Evolutionary conservation across 1,140 invertebrate genomes (phyloP).

Genomic region (Cotesia typhae): DNA sequence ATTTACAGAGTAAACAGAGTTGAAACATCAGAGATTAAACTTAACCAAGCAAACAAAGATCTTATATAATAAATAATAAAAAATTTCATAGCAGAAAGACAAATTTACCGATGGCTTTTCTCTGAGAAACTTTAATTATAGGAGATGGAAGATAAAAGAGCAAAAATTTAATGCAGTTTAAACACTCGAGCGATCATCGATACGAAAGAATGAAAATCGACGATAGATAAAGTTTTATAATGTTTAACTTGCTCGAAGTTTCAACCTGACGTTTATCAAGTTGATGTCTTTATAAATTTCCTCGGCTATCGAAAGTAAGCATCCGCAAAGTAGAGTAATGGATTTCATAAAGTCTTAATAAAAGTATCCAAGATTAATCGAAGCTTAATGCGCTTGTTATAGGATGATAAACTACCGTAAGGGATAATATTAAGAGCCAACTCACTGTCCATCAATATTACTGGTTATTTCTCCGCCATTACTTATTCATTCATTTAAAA

Average conservation of each 20-base stretch:
- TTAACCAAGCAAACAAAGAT: too few species aligned
- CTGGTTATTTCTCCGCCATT: constrained; percentile 30
- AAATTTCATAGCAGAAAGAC: too few species aligned
- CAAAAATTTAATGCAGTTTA: constrained; percentile 25
- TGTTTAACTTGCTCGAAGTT: constrained; percentile 33
- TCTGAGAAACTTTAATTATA: too few species aligned
- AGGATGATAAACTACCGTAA: constrained; percentile 53
- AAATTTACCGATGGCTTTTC: too few species aligned
- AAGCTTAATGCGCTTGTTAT: constrained; percentile 54
- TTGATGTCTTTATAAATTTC: constrained; percentile 13
- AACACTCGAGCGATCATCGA: constrained; percentile 17
- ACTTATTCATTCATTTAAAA: constrained; percentile 1
- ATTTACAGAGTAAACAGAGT: too few species aligned
- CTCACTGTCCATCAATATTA: constrained; percentile 60
- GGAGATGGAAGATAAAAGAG: constrained; percentile 1
- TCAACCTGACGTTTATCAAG: constrained; percentile 14
- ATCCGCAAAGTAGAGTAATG: constrained; percentile 38
- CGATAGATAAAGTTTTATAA: constrained; percentile 30
- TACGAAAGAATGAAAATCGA: too few species aligned
- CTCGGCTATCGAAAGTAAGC: not conserved
- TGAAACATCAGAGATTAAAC: too few species aligned
- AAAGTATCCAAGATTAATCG: constrained; percentile 62
- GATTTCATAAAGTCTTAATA: constrained; percentile 55
- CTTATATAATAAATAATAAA: too few species aligned
- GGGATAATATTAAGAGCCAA: constrained; percentile 45